Evolutionary conservation across 2,797 vertebrate species (phyloP), one percentile per base, ranked within the genome.

Genomic region (Sternotherus odoratus): DNA sequence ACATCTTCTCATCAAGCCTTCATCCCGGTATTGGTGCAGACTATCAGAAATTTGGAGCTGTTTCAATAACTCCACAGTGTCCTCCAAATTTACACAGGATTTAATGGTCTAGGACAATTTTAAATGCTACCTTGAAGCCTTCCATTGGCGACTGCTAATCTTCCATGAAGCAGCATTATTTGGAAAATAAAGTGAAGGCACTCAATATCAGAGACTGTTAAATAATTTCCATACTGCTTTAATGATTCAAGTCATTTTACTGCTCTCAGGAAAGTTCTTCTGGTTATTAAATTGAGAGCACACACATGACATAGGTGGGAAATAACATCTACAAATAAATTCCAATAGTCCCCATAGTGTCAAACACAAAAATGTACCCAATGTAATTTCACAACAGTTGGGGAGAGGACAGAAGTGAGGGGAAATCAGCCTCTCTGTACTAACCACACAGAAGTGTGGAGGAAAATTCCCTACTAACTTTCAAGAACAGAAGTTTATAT

Each of bases 151-250:
- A 83, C 53, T 57, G 74, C 80, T 79, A 54, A 51, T 82, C 46
- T 91, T 87, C 30, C 36, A 30, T 48, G 77, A 77, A 95, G 88
- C 12, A 54, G 23, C 83, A 93, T n/a, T 93, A 53, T 60, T 3
- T 84, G 83, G 90, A 91, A 90, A 60, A 86, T 50, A 39, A 81
- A 43, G 66, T 36, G 80, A 77, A 78, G 19, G 2, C 23, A 57
- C 28, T 84, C 23, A 50, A 75, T 57, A 82, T 46, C 78, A 84
- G 63, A 28, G 48, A 24, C 5, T 13, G 80, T 36, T 86, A 92
- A 95, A 85, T 54, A 36, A 90, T 50, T 92, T 90, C 85, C 66
- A 79, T 81, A 77, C 75, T 80, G 63, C 86, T 95, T 83, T 92
- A 78, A 12, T 75, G 83, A 77, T 10, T 86, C 78, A 69, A 39